Evolutionary conservation across 30 jellyfish, hydroid and myxozoan species (phyloP), one percentile per base, ranked within the genome.

Genomic region (Clytia hemisphaerica): DNA sequence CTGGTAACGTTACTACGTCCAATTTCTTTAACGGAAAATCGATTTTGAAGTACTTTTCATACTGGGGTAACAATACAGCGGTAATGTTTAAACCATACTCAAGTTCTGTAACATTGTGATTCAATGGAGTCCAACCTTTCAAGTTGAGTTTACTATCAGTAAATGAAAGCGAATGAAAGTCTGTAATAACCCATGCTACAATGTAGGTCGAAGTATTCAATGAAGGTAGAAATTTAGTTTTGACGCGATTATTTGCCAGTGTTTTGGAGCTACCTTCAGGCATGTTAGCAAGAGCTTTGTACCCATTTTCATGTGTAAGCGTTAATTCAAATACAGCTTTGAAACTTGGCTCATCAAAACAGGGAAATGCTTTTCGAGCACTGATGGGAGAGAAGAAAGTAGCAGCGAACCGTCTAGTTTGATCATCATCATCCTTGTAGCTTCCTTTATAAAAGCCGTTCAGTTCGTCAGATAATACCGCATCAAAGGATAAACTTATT

Each of bases 291-390:
- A 89, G 28, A 18, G 95, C 88, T 12, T 40, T 66, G 67, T 80
- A 89, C 59, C 82, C 80, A 29, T 46, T 55, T 31, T 48, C 63
- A 77, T 89, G 71, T 19, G 83, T 80, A 37, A 89, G 74, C 47
- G 45, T 46, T 25, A 89, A 67, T 0, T 77, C 2, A 76, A 89
- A 89, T 31, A 35, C 69, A 45, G 98, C 95, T 75, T 89, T 89
- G 63, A 80, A 59, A 50, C 57, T 79, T 27, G 98, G 98, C 72
- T 89, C 98, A 45, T 89, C 98, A 72, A 89, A 89, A 49, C 98
- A 89, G 4, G 98, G 98, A 40, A 89, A 80, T n/a, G 58, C 81
- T 51, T 62, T 75, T 63, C 98, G 61, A 50, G 98, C 98, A 19
- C 66, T 40, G 48, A 81, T 84, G 6, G 98, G 98, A 12, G 94